Evolutionary conservation across 1,140 invertebrate genomes (phyloP).

Genomic region (Armadillidium nasatum): DNA sequence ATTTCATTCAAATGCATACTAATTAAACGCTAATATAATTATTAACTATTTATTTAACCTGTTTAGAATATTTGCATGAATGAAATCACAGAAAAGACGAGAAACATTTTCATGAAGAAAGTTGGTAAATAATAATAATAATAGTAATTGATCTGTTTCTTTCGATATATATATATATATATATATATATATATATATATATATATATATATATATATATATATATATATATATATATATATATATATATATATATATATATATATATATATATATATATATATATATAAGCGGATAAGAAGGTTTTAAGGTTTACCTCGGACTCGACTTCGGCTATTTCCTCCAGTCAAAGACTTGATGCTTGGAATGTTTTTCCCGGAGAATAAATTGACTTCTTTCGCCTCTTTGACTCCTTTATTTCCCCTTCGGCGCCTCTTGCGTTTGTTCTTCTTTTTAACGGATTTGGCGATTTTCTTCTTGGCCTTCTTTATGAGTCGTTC

Average conservation of each 20-base stretch:
- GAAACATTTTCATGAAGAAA: no score
- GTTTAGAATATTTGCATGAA: no score
- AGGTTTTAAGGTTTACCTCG: neutral
- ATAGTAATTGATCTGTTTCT: no score
- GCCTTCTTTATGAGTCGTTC: neutral
- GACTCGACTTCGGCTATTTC: slow-evolving; percentile 1
- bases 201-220: slow-evolving; percentile 22
- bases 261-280: slow-evolving; percentile 6
- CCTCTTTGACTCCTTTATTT: neutral
- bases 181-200: slow-evolving; percentile 14
- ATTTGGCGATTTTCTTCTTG: neutral
- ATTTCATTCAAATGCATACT: no score
- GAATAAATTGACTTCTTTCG: neutral
- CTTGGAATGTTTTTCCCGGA: no score
- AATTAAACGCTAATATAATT: no score
- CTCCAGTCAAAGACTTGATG: neutral
- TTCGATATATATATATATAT: slow-evolving; percentile 16
- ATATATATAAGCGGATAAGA: neutral
- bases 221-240: slow-evolving; percentile 21
- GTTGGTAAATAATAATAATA: no score
- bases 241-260: slow-evolving; percentile 13
- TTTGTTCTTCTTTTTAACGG: neutral
- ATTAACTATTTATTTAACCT: no score
- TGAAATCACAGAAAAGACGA: no score
- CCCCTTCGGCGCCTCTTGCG: neutral